Percentiles rank a stretch among this genome's conserved stretches.
phyloP scores from a whole-genome alignment of 2,797 vertebrate species.

The Rhodeus uyekii region DNA sequence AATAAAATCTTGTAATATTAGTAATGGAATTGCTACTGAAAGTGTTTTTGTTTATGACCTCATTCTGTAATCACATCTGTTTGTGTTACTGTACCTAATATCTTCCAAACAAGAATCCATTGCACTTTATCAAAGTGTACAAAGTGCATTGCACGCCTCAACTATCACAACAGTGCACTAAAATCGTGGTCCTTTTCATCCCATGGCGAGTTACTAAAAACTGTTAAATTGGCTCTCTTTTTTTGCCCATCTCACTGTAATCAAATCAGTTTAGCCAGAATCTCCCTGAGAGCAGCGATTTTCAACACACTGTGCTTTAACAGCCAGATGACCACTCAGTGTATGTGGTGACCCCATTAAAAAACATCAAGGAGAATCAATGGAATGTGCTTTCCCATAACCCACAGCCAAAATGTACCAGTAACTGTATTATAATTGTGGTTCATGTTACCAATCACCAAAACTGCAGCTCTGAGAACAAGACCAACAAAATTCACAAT shows the following conservation, averaged over 20 bases:
- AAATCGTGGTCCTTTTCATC: not conserved
- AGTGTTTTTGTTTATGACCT: not conserved
- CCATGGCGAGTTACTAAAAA: not conserved
- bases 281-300: slow-evolving; percentile 33
- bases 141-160: not conserved
- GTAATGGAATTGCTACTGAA: not conserved
- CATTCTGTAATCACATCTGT: not conserved
- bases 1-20: not conserved
- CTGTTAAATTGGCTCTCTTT: not conserved
- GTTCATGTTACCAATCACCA: not conserved
- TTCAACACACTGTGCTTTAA: slow-evolving; percentile 13
- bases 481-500: not conserved
- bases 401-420: not conserved
- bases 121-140: not conserved
- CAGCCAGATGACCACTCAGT: slow-evolving; percentile 26
- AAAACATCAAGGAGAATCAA: not conserved
- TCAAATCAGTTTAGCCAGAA: slow-evolving; percentile 30
- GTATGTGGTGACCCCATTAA: slow-evolving; percentile 6
- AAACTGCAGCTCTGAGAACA: slow-evolving; percentile 1
- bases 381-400: slow-evolving; percentile 25
- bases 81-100: not conserved
- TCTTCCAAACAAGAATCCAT: not conserved
- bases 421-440: not conserved
- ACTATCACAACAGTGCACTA: not conserved
- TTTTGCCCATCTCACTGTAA: slow-evolving; percentile 7